Base-by-base conservation (phyloP, 2,888 invertebrate species). In the Spialia ferax region DNA sequence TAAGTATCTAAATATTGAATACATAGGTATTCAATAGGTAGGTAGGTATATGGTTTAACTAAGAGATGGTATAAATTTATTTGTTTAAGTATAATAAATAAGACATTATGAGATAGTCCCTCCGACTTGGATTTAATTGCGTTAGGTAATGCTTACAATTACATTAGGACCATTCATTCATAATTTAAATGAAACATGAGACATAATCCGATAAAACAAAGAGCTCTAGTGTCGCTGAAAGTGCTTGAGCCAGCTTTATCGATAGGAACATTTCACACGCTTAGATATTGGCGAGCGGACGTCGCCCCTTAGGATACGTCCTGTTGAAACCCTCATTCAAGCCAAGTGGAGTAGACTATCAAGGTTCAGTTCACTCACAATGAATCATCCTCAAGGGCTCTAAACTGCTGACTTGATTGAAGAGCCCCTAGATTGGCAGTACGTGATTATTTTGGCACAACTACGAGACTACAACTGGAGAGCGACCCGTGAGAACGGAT, bases 401-500 rank as follows among this genome's bases (percentile, higher is more conserved):
- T 66, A 68, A 73, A 75, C 66, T 55, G 75, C 75, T 76, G 74
- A 76, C 75, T 77, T 82, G 78, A 83, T 82, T 81, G 79, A 79
- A 85, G 82, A 79, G 79, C 69, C 62, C 62, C 66, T 78, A 79
- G 74, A 80, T 81, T 72, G 75, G 70, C 70, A 26, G 81, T 79
- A 90, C 90, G 91, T 89, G 90, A 89, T 85, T 69, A 82, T 83
- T 84, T 86, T 81, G 79, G 83, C 82, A 79, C 76, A 79, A 73
- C 78, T 77, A 38, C 32, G 32, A 32, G 32, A 73, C 78, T 77
- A 38, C 32, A 11, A 32, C 10, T 77, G 71, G 74, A 70, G 70
- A 76, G 75, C 67, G 75, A 68, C 70, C 70, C 82, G 80, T 90
- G 90, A 80, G 91, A 93, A 90, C 86, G 91, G 91, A 91, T 85